phyloP scores from a whole-genome alignment of 2,888 invertebrate genomes.

The Chorisops tibialis region DNA sequence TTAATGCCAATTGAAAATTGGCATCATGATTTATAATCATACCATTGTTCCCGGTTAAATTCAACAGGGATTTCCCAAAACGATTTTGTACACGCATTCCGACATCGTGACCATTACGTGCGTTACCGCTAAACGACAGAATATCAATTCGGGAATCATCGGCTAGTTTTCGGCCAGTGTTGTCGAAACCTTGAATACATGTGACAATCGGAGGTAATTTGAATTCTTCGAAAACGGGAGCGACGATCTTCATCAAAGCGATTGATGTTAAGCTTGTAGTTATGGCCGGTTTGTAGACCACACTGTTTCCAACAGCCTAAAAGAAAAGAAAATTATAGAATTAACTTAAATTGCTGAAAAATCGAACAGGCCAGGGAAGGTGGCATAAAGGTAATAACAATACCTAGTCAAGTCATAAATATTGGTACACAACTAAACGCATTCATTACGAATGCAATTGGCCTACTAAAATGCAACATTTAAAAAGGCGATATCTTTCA shows the following conservation, averaged over 20 bases:
- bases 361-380: no score
- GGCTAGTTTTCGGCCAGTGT: background rate
- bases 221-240: background rate
- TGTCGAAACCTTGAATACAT: background rate
- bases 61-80: constrained; percentile 3
- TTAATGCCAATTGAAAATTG: constrained; percentile 4
- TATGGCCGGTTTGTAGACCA: constrained; percentile 4
- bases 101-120: constrained; percentile 3
- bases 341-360: no score
- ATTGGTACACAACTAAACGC: no score
- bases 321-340: background rate
- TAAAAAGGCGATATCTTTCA: no score
- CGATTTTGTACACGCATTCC: constrained; percentile 13
- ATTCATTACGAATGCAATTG: no score
- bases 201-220: background rate
- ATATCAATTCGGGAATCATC: constrained; percentile 8
- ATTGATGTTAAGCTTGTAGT: constrained; percentile 1
- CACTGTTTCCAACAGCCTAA: constrained; percentile 17
- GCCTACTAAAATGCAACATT: no score
- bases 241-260: constrained; percentile 5
- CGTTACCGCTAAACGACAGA: background rate
- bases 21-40: constrained; percentile 10
- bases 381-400: no score
- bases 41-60: background rate
- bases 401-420: no score